Percentiles rank a stretch among this genome's conserved stretches.
Evolutionary conservation across 1,140 invertebrate species (phyloP).

Genomic region (Pseudachorutes palmiensis): DNA sequence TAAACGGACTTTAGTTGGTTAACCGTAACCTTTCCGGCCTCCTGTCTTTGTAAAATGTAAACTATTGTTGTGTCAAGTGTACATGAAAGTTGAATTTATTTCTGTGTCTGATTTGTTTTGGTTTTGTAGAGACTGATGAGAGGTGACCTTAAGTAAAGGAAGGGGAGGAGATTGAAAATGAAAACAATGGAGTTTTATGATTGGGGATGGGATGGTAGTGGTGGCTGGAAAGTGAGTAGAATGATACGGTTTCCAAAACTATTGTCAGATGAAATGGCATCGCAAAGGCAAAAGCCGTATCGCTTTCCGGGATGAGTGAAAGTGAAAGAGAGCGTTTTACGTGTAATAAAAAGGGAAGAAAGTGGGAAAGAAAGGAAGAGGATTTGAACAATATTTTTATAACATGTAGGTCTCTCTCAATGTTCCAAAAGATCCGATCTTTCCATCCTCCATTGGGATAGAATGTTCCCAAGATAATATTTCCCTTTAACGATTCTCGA

Average conservation of each 20-base stretch:
- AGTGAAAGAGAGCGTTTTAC: constrained; percentile 7
- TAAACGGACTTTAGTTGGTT: no score
- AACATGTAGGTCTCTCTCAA: neutral
- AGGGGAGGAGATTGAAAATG: constrained; percentile 7
- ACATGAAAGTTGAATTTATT: no score
- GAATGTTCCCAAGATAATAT: constrained; percentile 4
- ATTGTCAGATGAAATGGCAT: constrained; percentile 1
- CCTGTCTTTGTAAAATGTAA: no score
- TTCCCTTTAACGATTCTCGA: constrained; percentile 3
- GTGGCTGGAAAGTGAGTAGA: neutral
- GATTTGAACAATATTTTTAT: constrained; percentile 14
- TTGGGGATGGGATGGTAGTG: neutral
- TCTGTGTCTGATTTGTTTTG: no score
- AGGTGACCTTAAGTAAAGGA: neutral
- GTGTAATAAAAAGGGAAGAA: constrained; percentile 2
- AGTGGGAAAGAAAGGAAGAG: constrained; percentile 11
- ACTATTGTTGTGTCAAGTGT: no score
- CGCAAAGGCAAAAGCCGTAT: neutral
- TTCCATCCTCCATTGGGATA: neutral
- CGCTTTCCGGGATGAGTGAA: neutral
- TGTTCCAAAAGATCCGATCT: neutral
- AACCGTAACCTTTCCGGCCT: no score
- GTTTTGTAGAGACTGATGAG: no score
- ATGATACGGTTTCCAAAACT: neutral
- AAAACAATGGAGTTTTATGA: constrained; percentile 10